Evolutionary conservation across 2,113 vertebrate genomes (phyloP).

Genomic region (Leptobrachium ailaonicum): DNA sequence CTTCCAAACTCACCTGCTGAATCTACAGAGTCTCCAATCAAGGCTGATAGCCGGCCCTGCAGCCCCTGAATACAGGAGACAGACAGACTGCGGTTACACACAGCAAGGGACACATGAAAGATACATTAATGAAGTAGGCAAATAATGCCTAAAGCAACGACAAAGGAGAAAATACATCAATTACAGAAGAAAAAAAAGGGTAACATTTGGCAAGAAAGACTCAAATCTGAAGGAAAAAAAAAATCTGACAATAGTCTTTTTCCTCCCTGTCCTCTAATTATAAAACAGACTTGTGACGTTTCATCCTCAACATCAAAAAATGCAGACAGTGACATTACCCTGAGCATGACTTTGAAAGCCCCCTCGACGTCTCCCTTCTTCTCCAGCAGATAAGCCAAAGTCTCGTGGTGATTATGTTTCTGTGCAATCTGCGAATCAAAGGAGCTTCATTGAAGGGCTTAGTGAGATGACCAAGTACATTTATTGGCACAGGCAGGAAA

Average conservation of each 20-base stretch:
- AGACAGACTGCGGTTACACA: neutral
- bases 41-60: conserved; percentile 65
- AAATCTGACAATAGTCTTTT: neutral
- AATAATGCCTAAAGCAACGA: neutral
- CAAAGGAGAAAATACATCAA: neutral
- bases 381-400: conserved; percentile 86
- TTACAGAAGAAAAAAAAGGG: neutral
- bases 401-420: conserved; percentile 79
- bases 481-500: no score
- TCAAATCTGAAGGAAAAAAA: neutral
- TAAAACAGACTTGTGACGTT: neutral
- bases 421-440: conserved; percentile 77
- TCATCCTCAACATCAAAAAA: neutral
- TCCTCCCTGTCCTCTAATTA: neutral
- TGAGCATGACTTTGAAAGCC: conserved; percentile 86
- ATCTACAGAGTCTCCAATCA: conserved; percentile 49
- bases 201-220: neutral
- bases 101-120: neutral
- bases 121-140: neutral
- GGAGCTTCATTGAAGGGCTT: neutral
- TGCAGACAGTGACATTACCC: conserved; percentile 67
- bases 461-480: neutral
- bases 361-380: conserved; percentile 87
- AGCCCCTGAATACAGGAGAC: conserved; percentile 60
- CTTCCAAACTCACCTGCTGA: neutral